Percentiles rank a stretch among this genome's conserved stretches.
Evolutionary conservation across 2,113 vertebrate species (phyloP).

Genomic region (Lepidothrix coronata): DNA sequence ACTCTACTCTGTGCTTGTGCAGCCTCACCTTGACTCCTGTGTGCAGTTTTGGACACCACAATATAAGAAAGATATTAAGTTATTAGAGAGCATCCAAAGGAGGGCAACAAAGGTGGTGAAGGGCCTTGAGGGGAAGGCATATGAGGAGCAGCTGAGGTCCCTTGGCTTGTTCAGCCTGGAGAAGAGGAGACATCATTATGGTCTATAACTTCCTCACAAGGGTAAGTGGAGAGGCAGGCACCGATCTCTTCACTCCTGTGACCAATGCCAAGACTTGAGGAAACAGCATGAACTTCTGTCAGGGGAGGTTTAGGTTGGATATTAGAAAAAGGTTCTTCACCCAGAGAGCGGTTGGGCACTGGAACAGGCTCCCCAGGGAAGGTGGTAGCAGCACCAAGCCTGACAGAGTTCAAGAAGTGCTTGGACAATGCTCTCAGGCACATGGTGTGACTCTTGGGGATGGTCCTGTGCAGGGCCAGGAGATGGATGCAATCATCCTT

Average conservation of each 20-base stretch:
- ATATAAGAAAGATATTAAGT: background rate
- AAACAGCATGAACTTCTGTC: background rate
- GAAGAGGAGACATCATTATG: background rate
- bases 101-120: background rate
- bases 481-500: fast-evolving
- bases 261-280: fast-evolving
- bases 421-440: background rate
- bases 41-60: background rate
- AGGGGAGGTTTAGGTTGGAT: background rate
- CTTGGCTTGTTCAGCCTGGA: background rate
- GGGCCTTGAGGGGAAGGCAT: background rate
- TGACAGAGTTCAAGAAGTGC: background rate
- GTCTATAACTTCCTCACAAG: fast-evolving
- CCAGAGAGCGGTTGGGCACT: fast-evolving
- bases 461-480: background rate
- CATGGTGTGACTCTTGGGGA: background rate
- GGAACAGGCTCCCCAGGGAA: background rate
- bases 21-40: background rate
- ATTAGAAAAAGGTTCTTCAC: fast-evolving
- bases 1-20: background rate
- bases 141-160: fast-evolving
- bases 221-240: background rate
- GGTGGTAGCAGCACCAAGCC: background rate
- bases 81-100: background rate
- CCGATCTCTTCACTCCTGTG: background rate